These are phyloP conservation scores for Prosapia bicincta DNA, from an alignment of 2,888 invertebrate genomes.

Conservation along the genomic window DNA sequence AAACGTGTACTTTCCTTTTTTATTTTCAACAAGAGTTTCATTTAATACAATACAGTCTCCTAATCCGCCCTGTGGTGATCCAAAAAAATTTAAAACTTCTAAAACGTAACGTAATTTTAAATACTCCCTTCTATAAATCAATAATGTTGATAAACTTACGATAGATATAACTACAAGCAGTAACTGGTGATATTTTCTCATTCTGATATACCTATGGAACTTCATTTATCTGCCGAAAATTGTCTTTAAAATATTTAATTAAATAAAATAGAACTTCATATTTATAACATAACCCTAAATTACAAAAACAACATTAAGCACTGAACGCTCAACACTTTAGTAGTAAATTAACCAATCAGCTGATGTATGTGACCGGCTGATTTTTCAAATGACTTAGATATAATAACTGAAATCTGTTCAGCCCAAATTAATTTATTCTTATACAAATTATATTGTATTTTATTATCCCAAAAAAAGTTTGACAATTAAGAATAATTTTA, in stretches of 20 bases:
- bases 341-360: background rate
- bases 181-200: constrained; percentile 84
- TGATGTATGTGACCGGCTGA: background rate
- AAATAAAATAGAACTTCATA: background rate
- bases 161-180: constrained; percentile 66
- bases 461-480: too few species aligned
- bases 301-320: background rate
- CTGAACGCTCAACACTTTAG: background rate
- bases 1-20: constrained; percentile 51
- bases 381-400: too few species aligned
- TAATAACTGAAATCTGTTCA: too few species aligned
- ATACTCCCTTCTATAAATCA: constrained; percentile 84
- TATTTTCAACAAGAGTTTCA: constrained; percentile 49
- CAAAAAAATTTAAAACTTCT: constrained; percentile 83
- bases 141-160: constrained; percentile 67
- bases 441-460: too few species aligned
- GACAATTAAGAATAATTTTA: too few species aligned
- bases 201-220: constrained; percentile 42
- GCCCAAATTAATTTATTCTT: too few species aligned
- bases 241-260: background rate
- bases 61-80: constrained; percentile 54
- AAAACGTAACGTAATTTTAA: constrained; percentile 77
- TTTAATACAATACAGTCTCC: constrained; percentile 55
- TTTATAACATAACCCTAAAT: background rate
- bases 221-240: background rate